Evolutionary conservation across 1,140 invertebrate species (phyloP).

Genomic region (Heliconius himera): DNA sequence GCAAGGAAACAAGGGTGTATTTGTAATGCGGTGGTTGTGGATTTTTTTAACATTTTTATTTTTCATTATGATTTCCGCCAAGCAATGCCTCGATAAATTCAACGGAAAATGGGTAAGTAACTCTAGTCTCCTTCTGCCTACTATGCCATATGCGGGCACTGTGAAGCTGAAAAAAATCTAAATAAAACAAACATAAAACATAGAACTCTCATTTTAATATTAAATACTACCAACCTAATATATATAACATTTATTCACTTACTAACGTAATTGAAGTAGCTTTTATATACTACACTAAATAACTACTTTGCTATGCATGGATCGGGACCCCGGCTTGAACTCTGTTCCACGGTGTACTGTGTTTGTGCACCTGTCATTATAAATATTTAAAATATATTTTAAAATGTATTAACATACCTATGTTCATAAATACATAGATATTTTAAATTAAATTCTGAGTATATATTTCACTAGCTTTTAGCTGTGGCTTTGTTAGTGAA

Average conservation of each 20-base stretch:
- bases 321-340: conserved; percentile 22
- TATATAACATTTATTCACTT: background rate
- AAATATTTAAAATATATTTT: conserved; percentile 26
- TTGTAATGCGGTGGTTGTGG: too few species aligned
- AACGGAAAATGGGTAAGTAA: too few species aligned
- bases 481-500: too few species aligned
- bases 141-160: too few species aligned
- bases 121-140: too few species aligned
- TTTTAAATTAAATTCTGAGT: background rate
- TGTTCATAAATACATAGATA: background rate
- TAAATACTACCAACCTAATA: background rate
- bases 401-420: background rate
- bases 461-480: background rate
- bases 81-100: too few species aligned
- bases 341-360: conserved; percentile 19
- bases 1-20: too few species aligned
- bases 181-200: background rate
- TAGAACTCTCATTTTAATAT: background rate
- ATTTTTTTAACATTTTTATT: too few species aligned
- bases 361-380: conserved; percentile 26
- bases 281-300: conserved; percentile 17
- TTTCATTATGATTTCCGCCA: too few species aligned
- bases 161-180: too few species aligned
- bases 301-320: conserved; percentile 26
- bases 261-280: conserved; percentile 19